Conservation (phyloP, 2,888 invertebrate species). For the Microchrysa polita region DNA sequence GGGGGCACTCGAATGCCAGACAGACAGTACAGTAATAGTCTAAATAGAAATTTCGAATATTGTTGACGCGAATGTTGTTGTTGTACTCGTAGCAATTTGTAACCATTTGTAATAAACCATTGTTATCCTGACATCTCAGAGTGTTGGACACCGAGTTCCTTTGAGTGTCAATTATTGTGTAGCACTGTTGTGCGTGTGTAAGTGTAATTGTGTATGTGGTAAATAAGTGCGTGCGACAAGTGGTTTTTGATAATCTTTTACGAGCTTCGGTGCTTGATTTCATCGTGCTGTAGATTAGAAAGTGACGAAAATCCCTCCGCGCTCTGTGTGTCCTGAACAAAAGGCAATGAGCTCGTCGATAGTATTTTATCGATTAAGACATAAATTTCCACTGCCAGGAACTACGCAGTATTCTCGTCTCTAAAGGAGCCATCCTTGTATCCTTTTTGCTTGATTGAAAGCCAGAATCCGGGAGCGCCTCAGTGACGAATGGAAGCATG, state of each 20-base stretch:
- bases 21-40: not conserved
- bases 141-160: conserved; percentile 24
- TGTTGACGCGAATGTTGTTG: conserved; percentile 6
- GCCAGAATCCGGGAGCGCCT: not conserved
- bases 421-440: conserved; percentile 18
- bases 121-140: not conserved
- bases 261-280: not conserved
- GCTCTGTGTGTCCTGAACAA: not conserved
- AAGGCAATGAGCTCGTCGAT: conserved; percentile 37
- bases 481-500: not conserved
- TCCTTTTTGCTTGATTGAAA: conserved; percentile 14
- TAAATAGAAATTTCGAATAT: not conserved
- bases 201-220: too few species aligned
- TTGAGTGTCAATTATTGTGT: conserved; percentile 40
- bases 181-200: not conserved
- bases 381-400: conserved; percentile 30
- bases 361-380: conserved; percentile 43
- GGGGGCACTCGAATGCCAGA: too few species aligned
- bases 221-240: conserved; percentile 10
- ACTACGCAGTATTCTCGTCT: conserved; percentile 28
- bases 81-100: conserved; percentile 24
- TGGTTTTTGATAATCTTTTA: conserved; percentile 15
- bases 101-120: not conserved
- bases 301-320: not conserved
- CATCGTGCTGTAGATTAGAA: not conserved